Base-by-base conservation (phyloP, 2,797 vertebrate species). In the Microctenopoma stevenorrisi region DNA sequence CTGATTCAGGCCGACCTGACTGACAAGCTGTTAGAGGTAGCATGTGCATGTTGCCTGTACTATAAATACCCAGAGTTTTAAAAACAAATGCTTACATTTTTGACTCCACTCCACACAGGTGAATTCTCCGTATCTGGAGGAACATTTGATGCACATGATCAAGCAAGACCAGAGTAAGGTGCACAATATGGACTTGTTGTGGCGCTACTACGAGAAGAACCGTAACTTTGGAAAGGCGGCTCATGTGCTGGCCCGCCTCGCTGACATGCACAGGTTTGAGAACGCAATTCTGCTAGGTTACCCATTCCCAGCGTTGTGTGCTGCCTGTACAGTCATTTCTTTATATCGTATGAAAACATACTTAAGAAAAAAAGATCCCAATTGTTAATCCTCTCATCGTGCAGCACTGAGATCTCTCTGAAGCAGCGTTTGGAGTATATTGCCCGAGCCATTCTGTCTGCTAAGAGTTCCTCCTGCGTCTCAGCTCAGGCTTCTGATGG, bases 121-220 rank as follows among this genome's bases (percentile, higher is more conserved):
- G 35, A 96, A 97, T 64, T 97, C 98, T 13, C 96, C 96, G 0
- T 98, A 96, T 91, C 93, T 99, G 74, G 98, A 99, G 70, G 97
- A 97, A 18, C 96, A 99, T 82, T 90, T 99, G 70, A 95, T 95
- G 87, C 95, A 97, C 47, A 98, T 98, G 96, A 96, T 97, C 64
- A 98, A 96, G 82, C 94, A 96, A 80, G 97, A 99, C 87, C 97
- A 98, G 91, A 98, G 95, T 80, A 97, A 97, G 89, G 97, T 99
- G 44, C 95, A 95, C 72, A 98, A 98, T 14, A 97, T 99, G 96
- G 98, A 99, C 92, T 93, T 99, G 61, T 86, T 98, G 40, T 99
- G 98, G 98, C 92, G 96, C 68, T 99, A 97, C 85, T 99, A 98
- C 3, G 97, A 99, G 89, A 99, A 98, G 92, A 98, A 94, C 71